These are phyloP conservation scores for Campylomormyrus numenius DNA, from an alignment of 2,113 vertebrate species.

Conservation along the genomic window DNA sequence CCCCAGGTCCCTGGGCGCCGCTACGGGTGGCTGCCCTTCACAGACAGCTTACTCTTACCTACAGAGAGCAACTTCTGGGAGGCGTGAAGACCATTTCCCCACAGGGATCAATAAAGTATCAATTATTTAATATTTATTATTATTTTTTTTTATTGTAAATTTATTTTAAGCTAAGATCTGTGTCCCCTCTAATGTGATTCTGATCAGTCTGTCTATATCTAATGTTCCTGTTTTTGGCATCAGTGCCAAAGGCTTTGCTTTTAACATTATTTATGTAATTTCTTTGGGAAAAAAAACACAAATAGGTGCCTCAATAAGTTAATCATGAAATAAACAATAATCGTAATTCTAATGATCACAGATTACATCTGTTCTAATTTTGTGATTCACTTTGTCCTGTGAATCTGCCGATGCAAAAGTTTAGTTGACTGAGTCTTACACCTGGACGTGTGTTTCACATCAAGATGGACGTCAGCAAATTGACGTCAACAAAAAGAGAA, in stretches of 20 bases:
- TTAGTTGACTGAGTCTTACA: neutral
- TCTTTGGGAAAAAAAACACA: neutral
- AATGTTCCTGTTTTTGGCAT: neutral
- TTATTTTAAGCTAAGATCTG: slow-evolving; percentile 5
- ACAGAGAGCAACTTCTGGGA: too few species aligned
- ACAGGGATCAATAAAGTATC: too few species aligned
- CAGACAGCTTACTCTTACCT: too few species aligned
- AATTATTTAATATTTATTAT: too few species aligned
- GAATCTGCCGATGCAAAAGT: neutral
- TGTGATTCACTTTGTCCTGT: neutral
- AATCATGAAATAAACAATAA: neutral
- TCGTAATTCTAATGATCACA: neutral
- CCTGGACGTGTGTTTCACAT: neutral
- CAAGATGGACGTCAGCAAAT: neutral
- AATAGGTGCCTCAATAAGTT: neutral
- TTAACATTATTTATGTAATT: neutral
- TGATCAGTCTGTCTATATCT: neutral
- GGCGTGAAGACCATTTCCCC: too few species aligned
- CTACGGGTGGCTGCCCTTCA: too few species aligned
- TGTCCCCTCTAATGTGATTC: neutral
- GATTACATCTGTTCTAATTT: neutral
- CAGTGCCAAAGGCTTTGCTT: neutral
- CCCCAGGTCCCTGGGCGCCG: too few species aligned
- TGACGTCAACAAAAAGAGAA: neutral
- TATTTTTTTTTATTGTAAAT: neutral